phyloP scores from a whole-genome alignment of 2,888 invertebrate genomes.

The Drosophila birchii region DNA sequence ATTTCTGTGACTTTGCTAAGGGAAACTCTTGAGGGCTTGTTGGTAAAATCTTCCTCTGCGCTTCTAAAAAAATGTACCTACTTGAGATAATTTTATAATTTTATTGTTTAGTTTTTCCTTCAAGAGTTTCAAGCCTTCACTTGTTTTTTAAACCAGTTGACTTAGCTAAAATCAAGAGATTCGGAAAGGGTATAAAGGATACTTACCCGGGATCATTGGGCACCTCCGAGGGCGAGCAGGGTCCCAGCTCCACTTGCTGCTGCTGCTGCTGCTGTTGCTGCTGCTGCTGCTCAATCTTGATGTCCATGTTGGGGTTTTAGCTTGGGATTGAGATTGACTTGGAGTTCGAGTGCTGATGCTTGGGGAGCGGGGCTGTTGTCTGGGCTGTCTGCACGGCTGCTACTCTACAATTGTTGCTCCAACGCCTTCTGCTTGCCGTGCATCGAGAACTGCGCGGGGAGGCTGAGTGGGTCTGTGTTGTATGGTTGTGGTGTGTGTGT shows the following conservation, averaged over 20 bases:
- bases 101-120: background rate
- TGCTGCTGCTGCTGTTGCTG: constrained; percentile 58
- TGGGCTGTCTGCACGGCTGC: constrained; percentile 42
- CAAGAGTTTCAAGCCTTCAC: background rate
- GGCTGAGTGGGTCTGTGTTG: constrained; percentile 11
- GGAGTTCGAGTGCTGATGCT: constrained; percentile 13
- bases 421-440: constrained; percentile 46
- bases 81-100: background rate
- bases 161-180: background rate
- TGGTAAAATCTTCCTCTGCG: background rate
- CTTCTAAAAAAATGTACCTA: background rate
- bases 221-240: constrained; percentile 94
- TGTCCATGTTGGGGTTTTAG: constrained; percentile 74
- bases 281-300: constrained; percentile 86
- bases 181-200: background rate
- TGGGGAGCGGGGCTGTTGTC: constrained; percentile 27
- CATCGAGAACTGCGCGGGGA: constrained; percentile 47
- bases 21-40: background rate
- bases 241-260: constrained; percentile 87
- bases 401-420: constrained; percentile 50
- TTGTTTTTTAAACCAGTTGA: background rate
- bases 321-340: constrained; percentile 28
- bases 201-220: constrained; percentile 97
- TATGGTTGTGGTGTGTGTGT: constrained; percentile 1
- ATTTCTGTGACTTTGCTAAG: background rate